Percentiles rank a stretch among this genome's conserved stretches.
These are phyloP conservation scores for Drosophila tropicalis DNA, from an alignment of 1,140 invertebrate species.

Conservation along the genomic window DNA sequence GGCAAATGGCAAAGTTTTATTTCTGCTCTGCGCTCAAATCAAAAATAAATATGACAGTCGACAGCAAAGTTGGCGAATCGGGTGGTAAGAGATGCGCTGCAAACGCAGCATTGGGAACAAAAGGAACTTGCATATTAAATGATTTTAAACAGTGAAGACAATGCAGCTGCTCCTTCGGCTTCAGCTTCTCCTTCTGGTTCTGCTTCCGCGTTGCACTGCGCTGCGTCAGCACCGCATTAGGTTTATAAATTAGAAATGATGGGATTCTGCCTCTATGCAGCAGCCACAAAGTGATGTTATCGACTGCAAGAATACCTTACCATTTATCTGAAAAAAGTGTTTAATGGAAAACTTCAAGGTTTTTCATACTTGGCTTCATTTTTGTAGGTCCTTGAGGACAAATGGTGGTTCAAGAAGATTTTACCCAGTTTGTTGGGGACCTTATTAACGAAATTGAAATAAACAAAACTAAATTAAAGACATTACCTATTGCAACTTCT, in stretches of 20 bases:
- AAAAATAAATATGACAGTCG: slow-evolving; percentile 82
- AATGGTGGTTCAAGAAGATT: too few relatives aligned
- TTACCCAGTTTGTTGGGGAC: too few relatives aligned
- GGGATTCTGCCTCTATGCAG: slow-evolving; percentile 46
- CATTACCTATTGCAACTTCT: too few relatives aligned
- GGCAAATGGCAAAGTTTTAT: slow-evolving; percentile 81
- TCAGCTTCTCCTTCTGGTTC: background rate
- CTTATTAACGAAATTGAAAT: too few relatives aligned
- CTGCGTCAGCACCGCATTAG: slow-evolving; percentile 74
- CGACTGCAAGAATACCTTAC: slow-evolving; percentile 39
- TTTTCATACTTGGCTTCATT: too few relatives aligned
- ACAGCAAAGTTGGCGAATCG: slow-evolving; percentile 45
- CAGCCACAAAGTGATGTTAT: slow-evolving; percentile 17
- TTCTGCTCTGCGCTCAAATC: slow-evolving; percentile 76
- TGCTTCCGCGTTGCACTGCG: slow-evolving; percentile 18
- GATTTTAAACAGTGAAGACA: slow-evolving; percentile 79
- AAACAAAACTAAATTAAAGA: too few relatives aligned
- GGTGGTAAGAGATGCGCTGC: background rate
- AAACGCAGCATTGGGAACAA: slow-evolving; percentile 50
- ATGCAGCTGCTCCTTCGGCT: slow-evolving; percentile 51
- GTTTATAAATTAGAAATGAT: slow-evolving; percentile 81
- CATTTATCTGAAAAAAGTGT: background rate
- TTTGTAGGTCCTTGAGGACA: too few relatives aligned
- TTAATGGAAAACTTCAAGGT: background rate
- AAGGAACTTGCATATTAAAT: slow-evolving; percentile 80